Base-by-base conservation (phyloP, 2,797 vertebrate species). In the Myotis myotis region DNA sequence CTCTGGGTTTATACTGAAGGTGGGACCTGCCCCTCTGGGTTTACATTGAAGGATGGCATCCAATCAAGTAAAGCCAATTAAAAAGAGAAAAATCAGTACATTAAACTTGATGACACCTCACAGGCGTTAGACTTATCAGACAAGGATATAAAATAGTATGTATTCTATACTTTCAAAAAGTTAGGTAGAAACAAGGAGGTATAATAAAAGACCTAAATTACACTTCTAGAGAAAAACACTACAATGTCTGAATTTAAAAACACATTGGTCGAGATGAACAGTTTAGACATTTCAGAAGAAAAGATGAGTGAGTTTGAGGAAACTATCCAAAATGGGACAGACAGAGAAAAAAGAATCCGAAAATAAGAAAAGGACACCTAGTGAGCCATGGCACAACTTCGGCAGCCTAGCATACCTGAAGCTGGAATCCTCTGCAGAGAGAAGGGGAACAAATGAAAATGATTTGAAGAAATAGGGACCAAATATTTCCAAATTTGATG, bases 311-410 rank as follows among this genome's bases (percentile, higher is more conserved):
- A 44, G 53, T 8, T 23, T 16, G 5, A 51, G 83, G 78, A 57
- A 81, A 23, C 60, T 19, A 49, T 51, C 70, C 76, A 51, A 38
- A 28, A 17, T 17, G 28, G 28, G 38, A 30, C 49, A 53, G 11
- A 12, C 41, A 51, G 20, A 15, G n/a, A 17, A 49, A 49, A 49
- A 51, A 68, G 10, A 30, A 23, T 20, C 19, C 2, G 0, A n/a
- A 47, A 68, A 20, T 5, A 20, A 10, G 49, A 19, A 5, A 47
- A 23, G 76, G n/a, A 23, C 38, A 0, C 6, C 5, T 25, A 30
- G 74, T 1, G 57, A 81, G 10, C 47, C 10, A 0, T 0, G 9
- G 66, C 3, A 6, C 47, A 47, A 23, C 1, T 12, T 16, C 1
- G 6, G 64, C 41, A 9, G 13, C 4, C 17, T 8, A 15, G 15